These are phyloP conservation scores for Chitala chitala DNA, from an alignment of 2,113 vertebrate genomes.

Conservation along the genomic window DNA sequence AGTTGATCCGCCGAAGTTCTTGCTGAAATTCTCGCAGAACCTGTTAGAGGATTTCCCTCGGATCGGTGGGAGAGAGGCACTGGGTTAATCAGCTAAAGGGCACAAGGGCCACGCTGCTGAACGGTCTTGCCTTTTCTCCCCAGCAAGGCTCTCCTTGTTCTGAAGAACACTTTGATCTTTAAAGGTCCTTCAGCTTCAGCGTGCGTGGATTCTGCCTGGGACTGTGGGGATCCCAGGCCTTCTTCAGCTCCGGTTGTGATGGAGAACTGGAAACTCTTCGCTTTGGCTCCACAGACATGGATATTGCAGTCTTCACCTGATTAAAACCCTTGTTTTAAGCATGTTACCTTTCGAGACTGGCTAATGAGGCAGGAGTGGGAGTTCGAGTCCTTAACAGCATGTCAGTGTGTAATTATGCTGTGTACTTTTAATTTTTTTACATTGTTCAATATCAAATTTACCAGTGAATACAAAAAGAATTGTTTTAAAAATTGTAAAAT, in stretches of 20 bases:
- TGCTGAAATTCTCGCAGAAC: not conserved
- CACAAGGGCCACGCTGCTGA: too few relatives aligned
- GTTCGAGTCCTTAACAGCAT: not conserved
- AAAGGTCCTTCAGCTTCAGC: slow-evolving; percentile 15
- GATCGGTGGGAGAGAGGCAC: not conserved
- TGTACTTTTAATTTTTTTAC: not conserved
- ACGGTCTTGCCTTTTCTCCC: not conserved
- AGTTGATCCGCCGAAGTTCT: too few relatives aligned
- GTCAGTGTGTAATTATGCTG: not conserved
- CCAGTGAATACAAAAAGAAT: not conserved
- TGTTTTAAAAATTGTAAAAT: too few relatives aligned
- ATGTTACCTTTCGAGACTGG: slow-evolving; percentile 18
- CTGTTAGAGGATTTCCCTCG: slow-evolving; percentile 6
- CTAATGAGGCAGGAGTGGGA: not conserved
- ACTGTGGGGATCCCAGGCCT: slow-evolving; percentile 24
- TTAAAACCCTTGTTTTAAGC: slow-evolving; percentile 33
- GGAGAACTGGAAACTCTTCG: slow-evolving; percentile 20
- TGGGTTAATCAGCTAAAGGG: not conserved
- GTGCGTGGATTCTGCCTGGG: slow-evolving; percentile 22
- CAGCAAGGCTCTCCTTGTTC: not conserved
- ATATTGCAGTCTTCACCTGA: slow-evolving; percentile 30
- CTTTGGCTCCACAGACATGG: slow-evolving; percentile 9
- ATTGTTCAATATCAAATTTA: not conserved
- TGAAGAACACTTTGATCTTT: slow-evolving; percentile 24
- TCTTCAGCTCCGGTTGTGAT: slow-evolving; percentile 20